Base-by-base conservation (phyloP, 2,113 vertebrate species). In the Pelodiscus sinensis region DNA sequence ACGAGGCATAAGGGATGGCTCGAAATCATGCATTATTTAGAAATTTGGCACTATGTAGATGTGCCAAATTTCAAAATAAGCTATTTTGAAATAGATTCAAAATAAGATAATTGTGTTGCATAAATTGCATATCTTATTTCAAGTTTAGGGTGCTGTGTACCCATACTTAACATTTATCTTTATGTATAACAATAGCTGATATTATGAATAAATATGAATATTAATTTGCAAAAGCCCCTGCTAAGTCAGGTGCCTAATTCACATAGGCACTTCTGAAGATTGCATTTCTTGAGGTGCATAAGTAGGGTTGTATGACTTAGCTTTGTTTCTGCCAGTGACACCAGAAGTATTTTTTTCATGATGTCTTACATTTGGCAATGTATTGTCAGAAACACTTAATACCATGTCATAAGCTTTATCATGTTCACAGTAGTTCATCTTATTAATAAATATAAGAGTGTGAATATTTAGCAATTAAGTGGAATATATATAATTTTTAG, bases 241-340 rank as follows among this genome's bases (percentile, higher is more conserved):
- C n/a, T 71, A n/a, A 81, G 56, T 79, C 56, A n/a, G 5, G 19
- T 86, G 2, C 60, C 25, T 0, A 0, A 51, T 56, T 89, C 5
- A 68, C 93, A 88, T 82, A 9, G 35, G 18, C n/a, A 29, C 1
- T 2, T 90, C 84, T 81, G 22, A 87, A 9, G 50, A 35, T 85
- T 19, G 9, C 85, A 57, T 19, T 81, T 25, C 4, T 90, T 25
- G 58, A 24, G 3, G 24, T 84, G 60, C 24, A 82, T 84, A 35
- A 71, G 65, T 31, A 18, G 31, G n/a, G n/a, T 71, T 71, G 18
- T 71, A 21, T 71, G 65, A 71, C n/a, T 54, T 87, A 31, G 78
- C 90, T 87, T 8, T 60, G 50, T 89, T 86, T 92, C 31, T 79
- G 2, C 9, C 51, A 75, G 38, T 86, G n/a, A n/a, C 4, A 79